phyloP scores from a whole-genome alignment of 1,140 invertebrate genomes.

The Drosophila funebris region DNA sequence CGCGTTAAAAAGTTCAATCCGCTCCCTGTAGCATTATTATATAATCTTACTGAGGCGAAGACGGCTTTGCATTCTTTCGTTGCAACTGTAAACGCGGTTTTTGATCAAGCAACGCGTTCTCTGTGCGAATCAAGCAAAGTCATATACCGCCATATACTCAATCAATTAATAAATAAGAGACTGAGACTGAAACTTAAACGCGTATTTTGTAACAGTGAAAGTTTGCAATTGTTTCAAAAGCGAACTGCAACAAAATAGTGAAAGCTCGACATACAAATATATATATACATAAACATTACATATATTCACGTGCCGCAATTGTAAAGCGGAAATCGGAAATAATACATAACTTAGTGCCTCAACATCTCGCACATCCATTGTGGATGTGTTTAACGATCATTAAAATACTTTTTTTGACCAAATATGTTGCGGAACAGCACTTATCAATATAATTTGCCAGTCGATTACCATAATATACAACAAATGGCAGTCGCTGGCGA shows the following conservation, averaged over 20 bases:
- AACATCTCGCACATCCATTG: conserved; percentile 5
- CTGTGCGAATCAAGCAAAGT: conserved; percentile 50
- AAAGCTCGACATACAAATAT: conserved; percentile 39
- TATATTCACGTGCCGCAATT: conserved; percentile 39
- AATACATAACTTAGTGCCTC: conserved; percentile 14
- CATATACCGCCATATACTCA: conserved; percentile 28
- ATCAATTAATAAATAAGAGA: conserved; percentile 17
- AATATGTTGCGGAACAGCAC: conserved; percentile 71
- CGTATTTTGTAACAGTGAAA: conserved; percentile 60
- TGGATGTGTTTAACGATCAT: neutral
- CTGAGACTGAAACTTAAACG: conserved; percentile 3
- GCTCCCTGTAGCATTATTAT: conserved; percentile 58
- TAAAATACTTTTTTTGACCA: neutral
- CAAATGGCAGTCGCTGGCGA: conserved; percentile 85
- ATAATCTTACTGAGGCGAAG: conserved; percentile 61
- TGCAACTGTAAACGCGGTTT: conserved; percentile 53
- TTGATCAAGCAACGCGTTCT: conserved; percentile 39
- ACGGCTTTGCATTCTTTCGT: conserved; percentile 58
- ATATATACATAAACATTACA: neutral
- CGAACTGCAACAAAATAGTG: conserved; percentile 45
- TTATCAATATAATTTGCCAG: conserved; percentile 75
- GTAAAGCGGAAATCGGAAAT: conserved; percentile 34
- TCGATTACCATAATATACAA: conserved; percentile 79
- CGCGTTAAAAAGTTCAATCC: conserved; percentile 49
- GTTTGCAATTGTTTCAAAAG: conserved; percentile 54